A percentile compares a stretch with the other conserved stretches of the same genome.
These are phyloP conservation scores for Herminia tarsipennalis DNA, from an alignment of 2,888 invertebrate species.

Conservation along the genomic window DNA sequence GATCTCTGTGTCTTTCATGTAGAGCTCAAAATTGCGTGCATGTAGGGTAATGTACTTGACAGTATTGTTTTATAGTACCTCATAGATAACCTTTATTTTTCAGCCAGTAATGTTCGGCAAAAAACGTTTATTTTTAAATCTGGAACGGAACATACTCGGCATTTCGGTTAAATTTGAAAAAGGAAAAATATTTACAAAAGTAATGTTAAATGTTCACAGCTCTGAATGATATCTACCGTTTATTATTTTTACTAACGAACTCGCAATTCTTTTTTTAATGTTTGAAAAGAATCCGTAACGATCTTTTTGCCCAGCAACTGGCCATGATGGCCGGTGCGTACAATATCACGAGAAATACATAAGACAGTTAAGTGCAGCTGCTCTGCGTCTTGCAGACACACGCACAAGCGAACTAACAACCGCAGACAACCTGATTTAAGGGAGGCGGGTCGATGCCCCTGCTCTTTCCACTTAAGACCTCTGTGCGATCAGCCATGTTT, in stretches of 20 bases:
- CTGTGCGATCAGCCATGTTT: constrained; percentile 33
- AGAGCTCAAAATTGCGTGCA: constrained; percentile 13
- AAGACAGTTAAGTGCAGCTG: constrained; percentile 45
- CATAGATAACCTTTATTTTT: constrained; percentile 27
- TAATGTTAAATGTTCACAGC: constrained; percentile 14
- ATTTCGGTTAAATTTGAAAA: no score
- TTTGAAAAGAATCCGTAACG: constrained; percentile 8
- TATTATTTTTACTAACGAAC: constrained; percentile 3
- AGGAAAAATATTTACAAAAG: background rate
- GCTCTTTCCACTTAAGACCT: constrained; percentile 44
- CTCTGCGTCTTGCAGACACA: constrained; percentile 53
- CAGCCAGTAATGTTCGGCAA: constrained; percentile 1
- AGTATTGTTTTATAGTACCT: constrained; percentile 34
- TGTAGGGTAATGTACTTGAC: constrained; percentile 14
- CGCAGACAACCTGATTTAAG: constrained; percentile 77
- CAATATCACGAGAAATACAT: constrained; percentile 26
- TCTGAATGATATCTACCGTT: background rate
- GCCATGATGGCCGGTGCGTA: constrained; percentile 20
- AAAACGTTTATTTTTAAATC: no score
- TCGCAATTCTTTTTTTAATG: constrained; percentile 1
- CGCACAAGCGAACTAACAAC: constrained; percentile 62
- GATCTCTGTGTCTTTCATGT: constrained; percentile 2
- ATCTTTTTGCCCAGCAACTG: constrained; percentile 17
- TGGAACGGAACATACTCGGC: no score
- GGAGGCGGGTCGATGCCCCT: constrained; percentile 62